Percentiles rank a stretch among this genome's conserved stretches.
phyloP scores from a whole-genome alignment of 2,797 vertebrate genomes.

The Pachyuromys duprasi region DNA sequence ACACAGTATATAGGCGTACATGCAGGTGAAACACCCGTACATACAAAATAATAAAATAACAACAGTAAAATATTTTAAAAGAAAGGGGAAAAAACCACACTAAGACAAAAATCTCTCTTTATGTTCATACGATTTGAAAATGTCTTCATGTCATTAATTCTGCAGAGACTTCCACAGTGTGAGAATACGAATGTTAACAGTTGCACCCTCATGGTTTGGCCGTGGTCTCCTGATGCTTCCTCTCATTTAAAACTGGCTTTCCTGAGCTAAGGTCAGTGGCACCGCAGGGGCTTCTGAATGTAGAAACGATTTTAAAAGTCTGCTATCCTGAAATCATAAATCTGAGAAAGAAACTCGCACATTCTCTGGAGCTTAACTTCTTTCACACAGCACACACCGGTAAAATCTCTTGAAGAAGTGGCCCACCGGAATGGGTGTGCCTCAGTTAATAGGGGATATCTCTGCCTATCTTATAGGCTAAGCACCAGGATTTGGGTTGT shows the following conservation, averaged over 20 bases:
- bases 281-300: conserved; percentile 25
- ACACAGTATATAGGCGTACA: neutral
- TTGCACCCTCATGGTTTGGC: neutral
- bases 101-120: conserved; percentile 47
- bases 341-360: conserved; percentile 2
- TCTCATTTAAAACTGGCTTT: conserved; percentile 43
- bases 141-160: neutral
- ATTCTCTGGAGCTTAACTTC: neutral
- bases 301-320: conserved; percentile 11
- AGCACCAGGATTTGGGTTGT: neutral
- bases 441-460: neutral
- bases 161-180: neutral
- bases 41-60: neutral
- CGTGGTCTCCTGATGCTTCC: conserved; percentile 20
- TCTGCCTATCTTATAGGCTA: neutral
- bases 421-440: neutral
- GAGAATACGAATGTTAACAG: neutral
- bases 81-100: conserved; percentile 50
- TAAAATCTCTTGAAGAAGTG: neutral
- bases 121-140: conserved; percentile 51
- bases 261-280: neutral
- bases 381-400: neutral
- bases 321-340: neutral
- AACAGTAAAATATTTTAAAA: neutral
- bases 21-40: neutral